Conservation (phyloP, 2,888 invertebrate genomes). For the Nineta flava region DNA sequence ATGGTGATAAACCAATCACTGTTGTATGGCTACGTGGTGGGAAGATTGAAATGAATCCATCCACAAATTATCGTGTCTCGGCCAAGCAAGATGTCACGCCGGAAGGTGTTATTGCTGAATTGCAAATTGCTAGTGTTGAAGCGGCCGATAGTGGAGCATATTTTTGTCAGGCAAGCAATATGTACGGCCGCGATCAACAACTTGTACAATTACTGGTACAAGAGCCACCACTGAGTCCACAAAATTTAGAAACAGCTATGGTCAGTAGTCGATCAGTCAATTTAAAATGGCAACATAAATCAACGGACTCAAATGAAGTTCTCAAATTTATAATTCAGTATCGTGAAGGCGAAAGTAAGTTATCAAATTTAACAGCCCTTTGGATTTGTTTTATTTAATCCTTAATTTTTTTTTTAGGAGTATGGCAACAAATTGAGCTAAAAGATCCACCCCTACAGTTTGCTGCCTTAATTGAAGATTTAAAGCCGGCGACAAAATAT, state of each 20-base stretch:
- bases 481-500: slow-evolving; percentile 56
- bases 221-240: slow-evolving; percentile 58
- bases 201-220: slow-evolving; percentile 55
- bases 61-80: slow-evolving; percentile 49
- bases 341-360: slow-evolving; percentile 43
- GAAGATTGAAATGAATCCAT: slow-evolving; percentile 50
- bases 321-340: slow-evolving; percentile 54
- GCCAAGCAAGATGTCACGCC: slow-evolving; percentile 37
- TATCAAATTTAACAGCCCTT: neutral
- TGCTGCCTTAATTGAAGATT: slow-evolving; percentile 46
- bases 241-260: slow-evolving; percentile 48
- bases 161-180: slow-evolving; percentile 62
- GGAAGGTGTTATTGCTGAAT: slow-evolving; percentile 51
- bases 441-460: slow-evolving; percentile 44
- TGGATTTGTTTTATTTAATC: neutral
- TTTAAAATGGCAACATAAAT: slow-evolving; percentile 59
- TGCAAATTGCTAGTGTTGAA: slow-evolving; percentile 52
- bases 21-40: slow-evolving; percentile 59
- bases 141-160: slow-evolving; percentile 60
- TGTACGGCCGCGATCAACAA: slow-evolving; percentile 55
- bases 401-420: slow-evolving; percentile 22
- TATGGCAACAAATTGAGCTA: slow-evolving; percentile 51
- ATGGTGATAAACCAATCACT: slow-evolving; percentile 64
- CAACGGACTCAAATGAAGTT: slow-evolving; percentile 51
- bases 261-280: slow-evolving; percentile 55